Conservation (phyloP, 1,140 invertebrate species). For the Wasmannia auropunctata region DNA sequence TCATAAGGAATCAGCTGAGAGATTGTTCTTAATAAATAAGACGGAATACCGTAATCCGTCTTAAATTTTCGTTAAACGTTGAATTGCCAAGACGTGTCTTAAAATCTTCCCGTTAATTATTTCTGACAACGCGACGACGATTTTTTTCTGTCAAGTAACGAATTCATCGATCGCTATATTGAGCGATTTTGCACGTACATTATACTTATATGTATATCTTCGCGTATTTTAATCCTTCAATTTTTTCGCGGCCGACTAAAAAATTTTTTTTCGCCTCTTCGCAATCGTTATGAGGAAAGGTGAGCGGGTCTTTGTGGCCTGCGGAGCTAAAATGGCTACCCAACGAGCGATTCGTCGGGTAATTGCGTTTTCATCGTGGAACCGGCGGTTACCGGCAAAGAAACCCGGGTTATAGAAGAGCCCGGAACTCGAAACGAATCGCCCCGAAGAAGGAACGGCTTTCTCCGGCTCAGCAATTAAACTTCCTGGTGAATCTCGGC, state of each 20-base stretch:
- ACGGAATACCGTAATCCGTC: neutral
- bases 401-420: conserved; percentile 21
- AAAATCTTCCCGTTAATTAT: neutral
- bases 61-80: neutral
- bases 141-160: neutral
- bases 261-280: conserved; percentile 4
- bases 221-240: neutral
- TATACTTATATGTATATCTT: neutral
- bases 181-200: neutral
- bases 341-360: conserved; percentile 47
- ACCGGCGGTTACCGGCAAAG: conserved; percentile 17
- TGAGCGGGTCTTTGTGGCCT: neutral
- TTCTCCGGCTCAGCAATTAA: conserved; percentile 61
- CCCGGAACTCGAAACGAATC: conserved; percentile 49
- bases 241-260: neutral
- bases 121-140: neutral
- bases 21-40: neutral
- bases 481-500: conserved; percentile 48
- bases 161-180: neutral
- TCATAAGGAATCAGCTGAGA: neutral
- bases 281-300: neutral
- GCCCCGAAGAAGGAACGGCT: conserved; percentile 38
- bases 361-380: conserved; percentile 60
- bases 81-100: neutral
- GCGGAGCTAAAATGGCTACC: conserved; percentile 27